A percentile compares a stretch with the other conserved stretches of the same genome.
phyloP scores from a whole-genome alignment of 2,113 vertebrate genomes.

The Daphoenositta chrysoptera region DNA sequence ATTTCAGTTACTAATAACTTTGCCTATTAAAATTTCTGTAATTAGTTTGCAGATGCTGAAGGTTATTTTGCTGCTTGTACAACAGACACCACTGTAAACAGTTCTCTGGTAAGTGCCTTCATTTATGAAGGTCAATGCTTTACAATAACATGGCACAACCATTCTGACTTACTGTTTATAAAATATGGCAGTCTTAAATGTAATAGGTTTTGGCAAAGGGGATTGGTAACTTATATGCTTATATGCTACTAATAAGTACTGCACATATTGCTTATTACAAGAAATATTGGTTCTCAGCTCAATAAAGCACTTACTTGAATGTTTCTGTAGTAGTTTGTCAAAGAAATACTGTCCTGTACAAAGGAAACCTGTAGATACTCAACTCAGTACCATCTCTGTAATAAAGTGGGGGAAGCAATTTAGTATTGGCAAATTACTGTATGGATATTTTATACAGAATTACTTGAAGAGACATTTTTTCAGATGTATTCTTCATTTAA shows the following conservation, averaged over 20 bases:
- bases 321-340: background rate
- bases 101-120: slow-evolving; percentile 84
- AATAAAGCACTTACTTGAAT: background rate
- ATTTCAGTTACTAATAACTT: background rate
- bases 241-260: background rate
- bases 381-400: background rate
- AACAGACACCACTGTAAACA: slow-evolving; percentile 81
- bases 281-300: background rate
- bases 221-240: background rate
- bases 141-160: background rate
- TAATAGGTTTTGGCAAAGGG: background rate
- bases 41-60: slow-evolving; percentile 91
- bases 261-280: background rate
- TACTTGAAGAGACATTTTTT: background rate
- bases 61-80: slow-evolving; percentile 86
- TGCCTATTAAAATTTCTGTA: background rate
- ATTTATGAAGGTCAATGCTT: background rate
- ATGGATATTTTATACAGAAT: background rate
- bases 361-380: background rate
- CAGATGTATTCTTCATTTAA: background rate
- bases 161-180: background rate
- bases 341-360: background rate
- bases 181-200: background rate
- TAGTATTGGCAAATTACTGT: background rate
- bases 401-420: background rate